phyloP scores from a whole-genome alignment of 2,797 vertebrate species.

The Ctenosaura bakeri region DNA sequence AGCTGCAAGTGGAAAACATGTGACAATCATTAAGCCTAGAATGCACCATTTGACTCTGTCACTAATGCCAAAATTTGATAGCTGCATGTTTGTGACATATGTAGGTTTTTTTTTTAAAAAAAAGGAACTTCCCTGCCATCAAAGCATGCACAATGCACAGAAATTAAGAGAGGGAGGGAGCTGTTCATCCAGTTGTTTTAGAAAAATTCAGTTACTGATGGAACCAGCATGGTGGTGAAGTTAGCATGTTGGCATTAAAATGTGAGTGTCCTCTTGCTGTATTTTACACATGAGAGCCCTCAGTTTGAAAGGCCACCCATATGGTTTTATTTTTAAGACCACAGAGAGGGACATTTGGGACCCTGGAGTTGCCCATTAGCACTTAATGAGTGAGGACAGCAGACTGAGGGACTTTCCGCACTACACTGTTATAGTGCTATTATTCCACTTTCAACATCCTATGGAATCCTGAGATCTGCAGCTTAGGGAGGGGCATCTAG shows the following conservation, averaged over 20 bases:
- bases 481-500: too few relatives aligned
- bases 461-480: too few relatives aligned
- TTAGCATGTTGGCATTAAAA: background rate
- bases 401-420: background rate
- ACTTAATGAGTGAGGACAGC: background rate
- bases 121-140: background rate
- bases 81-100: slow-evolving; percentile 53
- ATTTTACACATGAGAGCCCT: background rate
- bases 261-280: background rate
- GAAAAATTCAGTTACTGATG: too few relatives aligned
- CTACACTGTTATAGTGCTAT: too few relatives aligned
- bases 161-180: background rate
- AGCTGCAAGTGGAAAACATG: slow-evolving; percentile 70
- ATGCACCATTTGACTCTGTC: slow-evolving; percentile 47
- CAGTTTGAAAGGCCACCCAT: background rate
- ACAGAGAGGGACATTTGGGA: background rate
- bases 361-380: background rate
- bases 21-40: slow-evolving; percentile 68
- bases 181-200: background rate
- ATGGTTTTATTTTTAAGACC: background rate
- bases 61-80: slow-evolving; percentile 37
- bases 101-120: slow-evolving; percentile 35
- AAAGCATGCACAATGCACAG: background rate
- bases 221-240: background rate
- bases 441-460: too few relatives aligned